These are phyloP conservation scores for Pelecanoides urinatrix DNA, from an alignment of 2,113 vertebrate genomes.

Conservation along the genomic window DNA sequence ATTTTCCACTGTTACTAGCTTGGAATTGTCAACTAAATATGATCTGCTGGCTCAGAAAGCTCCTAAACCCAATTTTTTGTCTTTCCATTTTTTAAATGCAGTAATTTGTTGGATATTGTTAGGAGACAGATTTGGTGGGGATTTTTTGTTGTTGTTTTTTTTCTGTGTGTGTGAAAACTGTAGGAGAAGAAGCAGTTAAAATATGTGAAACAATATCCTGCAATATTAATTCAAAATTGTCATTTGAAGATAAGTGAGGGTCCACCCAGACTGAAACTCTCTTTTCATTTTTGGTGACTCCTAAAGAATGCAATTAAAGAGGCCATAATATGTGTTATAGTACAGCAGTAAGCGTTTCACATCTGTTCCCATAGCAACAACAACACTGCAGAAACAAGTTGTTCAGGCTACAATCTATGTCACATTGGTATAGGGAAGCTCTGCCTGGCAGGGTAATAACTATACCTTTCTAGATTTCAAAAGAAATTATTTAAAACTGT, in stretches of 20 bases:
- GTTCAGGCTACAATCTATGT: not conserved
- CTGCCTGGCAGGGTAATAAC: not conserved
- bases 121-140: not conserved
- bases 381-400: constrained; percentile 50
- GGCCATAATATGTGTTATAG: not conserved
- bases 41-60: not conserved
- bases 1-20: not conserved
- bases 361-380: constrained; percentile 60
- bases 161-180: not conserved
- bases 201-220: not conserved
- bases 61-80: not conserved
- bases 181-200: not conserved
- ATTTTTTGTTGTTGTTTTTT: not conserved
- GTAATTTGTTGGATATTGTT: not conserved
- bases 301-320: constrained; percentile 24
- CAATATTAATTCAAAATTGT: not conserved
- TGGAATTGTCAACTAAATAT: not conserved
- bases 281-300: not conserved
- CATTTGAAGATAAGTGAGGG: not conserved
- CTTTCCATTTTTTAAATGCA: not conserved
- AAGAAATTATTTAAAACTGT: constrained; percentile 37
- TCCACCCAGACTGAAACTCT: not conserved
- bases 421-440: constrained; percentile 23
- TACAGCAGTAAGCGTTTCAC: constrained; percentile 1
- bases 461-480: constrained; percentile 22